A percentile compares a stretch with the other conserved stretches of the same genome.
Evolutionary conservation across 2,888 invertebrate genomes (phyloP).

Genomic region (Sphaeridia pumilis): DNA sequence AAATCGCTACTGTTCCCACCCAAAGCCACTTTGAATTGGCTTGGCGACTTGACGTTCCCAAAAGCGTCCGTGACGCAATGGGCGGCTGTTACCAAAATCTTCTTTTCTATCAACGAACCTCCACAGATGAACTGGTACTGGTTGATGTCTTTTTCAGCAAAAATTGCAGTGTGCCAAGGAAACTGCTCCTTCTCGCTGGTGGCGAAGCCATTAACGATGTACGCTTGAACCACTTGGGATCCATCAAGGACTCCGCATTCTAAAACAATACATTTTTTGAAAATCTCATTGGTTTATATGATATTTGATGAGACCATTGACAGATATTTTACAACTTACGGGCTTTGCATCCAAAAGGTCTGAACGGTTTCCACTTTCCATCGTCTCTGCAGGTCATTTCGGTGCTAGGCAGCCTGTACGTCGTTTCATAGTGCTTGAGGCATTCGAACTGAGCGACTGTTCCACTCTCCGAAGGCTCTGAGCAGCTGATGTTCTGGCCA

Average conservation of each 20-base stretch:
- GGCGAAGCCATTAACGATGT: constrained; percentile 12
- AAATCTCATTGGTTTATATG: too few relatives aligned
- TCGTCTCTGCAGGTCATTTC: constrained; percentile 16
- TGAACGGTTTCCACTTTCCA: constrained; percentile 16
- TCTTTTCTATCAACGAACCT: constrained; percentile 16
- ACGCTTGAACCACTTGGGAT: constrained; percentile 5
- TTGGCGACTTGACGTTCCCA: constrained; percentile 4
- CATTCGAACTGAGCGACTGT: constrained; percentile 13
- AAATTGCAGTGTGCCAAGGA: constrained; percentile 21
- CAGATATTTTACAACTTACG: constrained; percentile 6
- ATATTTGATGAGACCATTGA: constrained; percentile 3
- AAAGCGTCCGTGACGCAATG: constrained; percentile 17
- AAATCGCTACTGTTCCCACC: constrained; percentile 15
- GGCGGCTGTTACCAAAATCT: constrained; percentile 11
- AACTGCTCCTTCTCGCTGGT: constrained; percentile 13
- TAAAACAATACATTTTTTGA: too few relatives aligned
- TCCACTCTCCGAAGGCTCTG: neutral
- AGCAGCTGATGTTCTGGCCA: constrained; percentile 5
- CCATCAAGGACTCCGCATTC: constrained; percentile 17
- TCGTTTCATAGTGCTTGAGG: constrained; percentile 12
- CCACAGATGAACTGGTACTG: constrained; percentile 19
- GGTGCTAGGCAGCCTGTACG: constrained; percentile 2
- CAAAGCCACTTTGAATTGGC: constrained; percentile 13
- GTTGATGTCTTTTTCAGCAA: constrained; percentile 1
- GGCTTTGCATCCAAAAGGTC: constrained; percentile 16